Conservation (phyloP, 2,888 invertebrate species). For the Rutpela maculata region DNA sequence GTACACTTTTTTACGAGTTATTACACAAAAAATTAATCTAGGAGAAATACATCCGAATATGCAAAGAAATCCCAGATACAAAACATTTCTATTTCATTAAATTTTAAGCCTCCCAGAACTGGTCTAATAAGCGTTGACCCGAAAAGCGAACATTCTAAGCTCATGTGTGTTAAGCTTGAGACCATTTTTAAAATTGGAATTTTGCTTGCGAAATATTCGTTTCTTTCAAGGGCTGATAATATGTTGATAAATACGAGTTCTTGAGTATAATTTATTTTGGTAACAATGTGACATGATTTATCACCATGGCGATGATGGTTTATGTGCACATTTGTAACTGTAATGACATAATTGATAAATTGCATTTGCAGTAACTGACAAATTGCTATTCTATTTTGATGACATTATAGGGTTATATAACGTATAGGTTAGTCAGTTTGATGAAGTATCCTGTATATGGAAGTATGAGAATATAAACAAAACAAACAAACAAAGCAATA, state of each 20-base stretch:
- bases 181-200: too few species aligned
- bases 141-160: too few species aligned
- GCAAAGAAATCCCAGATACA: too few species aligned
- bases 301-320: not conserved
- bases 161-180: too few species aligned
- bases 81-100: too few species aligned
- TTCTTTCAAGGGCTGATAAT: too few species aligned
- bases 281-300: conserved; percentile 7
- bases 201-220: too few species aligned
- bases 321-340: not conserved
- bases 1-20: too few species aligned
- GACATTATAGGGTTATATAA: not conserved
- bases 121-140: too few species aligned
- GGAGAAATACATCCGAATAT: too few species aligned
- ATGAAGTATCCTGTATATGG: not conserved
- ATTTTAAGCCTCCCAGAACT: too few species aligned
- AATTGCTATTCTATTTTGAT: conserved; percentile 14
- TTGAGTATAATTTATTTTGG: not conserved
- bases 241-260: not conserved
- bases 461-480: not conserved
- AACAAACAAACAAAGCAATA: not conserved
- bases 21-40: too few species aligned
- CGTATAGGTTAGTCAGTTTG: not conserved
- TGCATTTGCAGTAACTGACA: not conserved
- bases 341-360: conserved; percentile 4